Evolutionary conservation across 1,140 invertebrate genomes (phyloP).

Genomic region (Zelostemma sp.): DNA sequence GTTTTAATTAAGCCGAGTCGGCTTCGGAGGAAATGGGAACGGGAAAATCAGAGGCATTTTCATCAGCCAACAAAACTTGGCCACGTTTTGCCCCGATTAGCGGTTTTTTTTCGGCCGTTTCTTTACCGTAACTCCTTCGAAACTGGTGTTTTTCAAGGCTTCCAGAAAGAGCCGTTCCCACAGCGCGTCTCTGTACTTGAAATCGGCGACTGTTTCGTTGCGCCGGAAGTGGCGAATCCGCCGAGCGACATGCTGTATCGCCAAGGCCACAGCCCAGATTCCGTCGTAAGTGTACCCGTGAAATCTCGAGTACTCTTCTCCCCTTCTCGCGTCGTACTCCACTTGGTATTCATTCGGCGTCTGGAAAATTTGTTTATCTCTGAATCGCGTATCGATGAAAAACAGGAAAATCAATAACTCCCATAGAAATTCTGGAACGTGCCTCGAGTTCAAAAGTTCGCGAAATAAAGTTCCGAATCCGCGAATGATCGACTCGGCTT

Average conservation of each 20-base stretch:
- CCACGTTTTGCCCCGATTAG: no score
- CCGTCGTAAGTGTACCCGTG: slow-evolving; percentile 98
- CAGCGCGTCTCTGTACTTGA: slow-evolving; percentile 85
- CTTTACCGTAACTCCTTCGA: slow-evolving; percentile 93
- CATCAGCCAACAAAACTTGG: slow-evolving; percentile 14
- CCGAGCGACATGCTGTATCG: slow-evolving; percentile 88
- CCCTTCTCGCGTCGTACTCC: slow-evolving; percentile 85
- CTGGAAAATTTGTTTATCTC: slow-evolving; percentile 68
- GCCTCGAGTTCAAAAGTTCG: no score
- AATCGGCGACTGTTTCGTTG: slow-evolving; percentile 82
- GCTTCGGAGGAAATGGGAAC: background rate
- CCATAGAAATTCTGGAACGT: no score
- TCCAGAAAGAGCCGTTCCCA: slow-evolving; percentile 91
- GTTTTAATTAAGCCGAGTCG: slow-evolving; percentile 31
- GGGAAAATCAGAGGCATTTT: slow-evolving; percentile 13
- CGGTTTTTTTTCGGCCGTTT: no score
- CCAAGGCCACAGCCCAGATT: slow-evolving; percentile 95
- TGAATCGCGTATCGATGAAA: background rate
- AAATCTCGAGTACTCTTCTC: slow-evolving; percentile 90
- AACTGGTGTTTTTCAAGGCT: slow-evolving; percentile 90
- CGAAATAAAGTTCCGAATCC: no score
- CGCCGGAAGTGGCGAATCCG: slow-evolving; percentile 74
- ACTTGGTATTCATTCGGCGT: slow-evolving; percentile 88
- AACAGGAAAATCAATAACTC: slow-evolving; percentile 2
- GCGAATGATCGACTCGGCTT: no score